Percentiles rank a stretch among this genome's conserved stretches.
Evolutionary conservation across 1,140 invertebrate genomes (phyloP).

Genomic region (Zaprionus gabonicus): DNA sequence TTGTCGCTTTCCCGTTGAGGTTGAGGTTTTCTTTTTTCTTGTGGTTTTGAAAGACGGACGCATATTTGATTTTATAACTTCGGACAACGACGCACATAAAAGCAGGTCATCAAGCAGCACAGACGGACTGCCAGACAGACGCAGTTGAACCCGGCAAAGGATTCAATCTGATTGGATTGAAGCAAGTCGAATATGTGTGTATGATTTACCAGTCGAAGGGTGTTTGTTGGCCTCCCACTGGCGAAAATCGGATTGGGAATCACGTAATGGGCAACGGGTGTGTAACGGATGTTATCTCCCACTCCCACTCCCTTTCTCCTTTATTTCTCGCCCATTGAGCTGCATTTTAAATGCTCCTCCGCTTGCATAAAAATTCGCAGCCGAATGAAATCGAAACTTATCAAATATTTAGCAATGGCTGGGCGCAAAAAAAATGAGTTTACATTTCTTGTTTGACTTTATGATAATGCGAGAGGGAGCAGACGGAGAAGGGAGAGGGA

Average conservation of each 20-base stretch:
- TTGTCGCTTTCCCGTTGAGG: conserved; percentile 61
- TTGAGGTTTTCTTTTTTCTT: conserved; percentile 5
- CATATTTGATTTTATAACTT: conserved; percentile 83
- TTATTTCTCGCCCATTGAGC: conserved; percentile 65
- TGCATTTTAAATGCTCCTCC: conserved; percentile 80
- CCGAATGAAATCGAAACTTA: conserved; percentile 83
- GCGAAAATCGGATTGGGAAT: conserved; percentile 55
- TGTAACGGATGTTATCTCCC: conserved; percentile 63
- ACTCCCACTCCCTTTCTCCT: background rate
- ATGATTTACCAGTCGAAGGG: conserved; percentile 57
- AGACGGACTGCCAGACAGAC: background rate
- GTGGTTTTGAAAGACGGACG: conserved; percentile 33
- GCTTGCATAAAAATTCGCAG: conserved; percentile 71
- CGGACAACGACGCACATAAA: conserved; percentile 76
- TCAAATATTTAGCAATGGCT: conserved; percentile 76
- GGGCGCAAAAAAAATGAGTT: conserved; percentile 65
- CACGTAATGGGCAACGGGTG: conserved; percentile 66
- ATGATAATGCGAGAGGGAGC: conserved; percentile 70
- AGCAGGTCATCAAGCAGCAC: conserved; percentile 71
- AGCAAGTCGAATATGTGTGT: conserved; percentile 48
- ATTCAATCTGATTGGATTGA: conserved; percentile 83
- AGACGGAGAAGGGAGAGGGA: background rate
- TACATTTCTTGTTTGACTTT: conserved; percentile 79
- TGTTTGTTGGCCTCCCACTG: too few species aligned
- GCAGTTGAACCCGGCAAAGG: conserved; percentile 44